These are phyloP conservation scores for Uromys caudimaculatus DNA, from an alignment of 2,797 vertebrate species.

Conservation along the genomic window DNA sequence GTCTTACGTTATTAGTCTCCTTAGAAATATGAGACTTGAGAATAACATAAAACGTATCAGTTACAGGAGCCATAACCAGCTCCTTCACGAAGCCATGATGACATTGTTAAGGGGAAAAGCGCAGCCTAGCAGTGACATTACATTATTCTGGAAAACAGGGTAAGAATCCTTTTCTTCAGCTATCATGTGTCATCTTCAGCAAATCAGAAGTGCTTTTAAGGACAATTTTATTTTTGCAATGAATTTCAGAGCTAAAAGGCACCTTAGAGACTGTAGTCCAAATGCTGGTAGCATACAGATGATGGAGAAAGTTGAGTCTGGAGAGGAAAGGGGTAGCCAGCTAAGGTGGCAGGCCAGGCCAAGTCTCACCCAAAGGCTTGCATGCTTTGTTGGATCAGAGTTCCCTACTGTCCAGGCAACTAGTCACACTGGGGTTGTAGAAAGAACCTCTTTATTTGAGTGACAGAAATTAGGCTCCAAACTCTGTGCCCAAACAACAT, in stretches of 20 bases:
- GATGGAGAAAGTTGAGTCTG: not conserved
- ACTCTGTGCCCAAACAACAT: not conserved
- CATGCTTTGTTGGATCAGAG: not conserved
- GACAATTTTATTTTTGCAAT: not conserved
- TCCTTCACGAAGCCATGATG: not conserved
- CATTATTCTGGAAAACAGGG: not conserved
- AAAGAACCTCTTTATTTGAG: not conserved
- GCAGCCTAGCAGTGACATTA: not conserved
- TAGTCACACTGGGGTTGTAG: not conserved
- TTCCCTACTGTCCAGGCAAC: not conserved
- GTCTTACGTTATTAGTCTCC: not conserved
- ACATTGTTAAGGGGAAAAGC: not conserved
- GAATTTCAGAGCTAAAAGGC: not conserved
- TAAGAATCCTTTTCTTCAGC: not conserved
- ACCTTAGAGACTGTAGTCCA: not conserved
- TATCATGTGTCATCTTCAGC: not conserved
- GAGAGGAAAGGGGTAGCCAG: not conserved
- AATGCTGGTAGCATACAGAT: not conserved
- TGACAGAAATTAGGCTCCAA: constrained; percentile 18
- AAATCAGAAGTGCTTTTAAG: constrained; percentile 12
- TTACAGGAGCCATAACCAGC: not conserved
- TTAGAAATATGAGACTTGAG: not conserved
- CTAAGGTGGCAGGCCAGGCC: no score
- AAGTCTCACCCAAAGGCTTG: not conserved
- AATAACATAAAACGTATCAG: not conserved